These are phyloP conservation scores for Euplexia lucipara DNA, from an alignment of 2,888 invertebrate genomes.

Conservation along the genomic window DNA sequence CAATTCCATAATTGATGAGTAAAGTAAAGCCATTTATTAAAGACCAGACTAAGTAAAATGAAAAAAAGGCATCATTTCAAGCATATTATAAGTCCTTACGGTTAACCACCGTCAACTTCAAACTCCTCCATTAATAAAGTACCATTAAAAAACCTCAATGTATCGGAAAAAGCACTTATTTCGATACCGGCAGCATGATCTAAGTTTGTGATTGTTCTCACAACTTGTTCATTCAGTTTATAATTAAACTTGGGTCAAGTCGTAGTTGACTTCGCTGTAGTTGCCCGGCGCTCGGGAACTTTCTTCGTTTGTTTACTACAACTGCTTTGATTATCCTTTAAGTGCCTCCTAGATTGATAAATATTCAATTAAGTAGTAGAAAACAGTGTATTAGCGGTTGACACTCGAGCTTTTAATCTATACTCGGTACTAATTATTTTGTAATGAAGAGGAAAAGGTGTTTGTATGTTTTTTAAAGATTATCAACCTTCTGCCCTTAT, in stretches of 20 bases:
- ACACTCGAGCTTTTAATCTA: conserved; percentile 14
- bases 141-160: conserved; percentile 52
- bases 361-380: conserved; percentile 68
- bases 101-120: neutral
- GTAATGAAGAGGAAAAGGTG: neutral
- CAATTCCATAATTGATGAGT: neutral
- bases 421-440: too few species aligned
- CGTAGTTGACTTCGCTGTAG: conserved; percentile 81
- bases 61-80: too few species aligned
- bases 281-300: conserved; percentile 76
- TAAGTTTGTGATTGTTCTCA: conserved; percentile 82
- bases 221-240: conserved; percentile 85
- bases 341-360: conserved; percentile 78
- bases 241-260: conserved; percentile 89
- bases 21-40: neutral
- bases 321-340: conserved; percentile 80
- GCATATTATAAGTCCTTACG: neutral
- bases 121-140: neutral
- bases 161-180: conserved; percentile 69
- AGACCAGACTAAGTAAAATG: too few species aligned
- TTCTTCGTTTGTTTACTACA: conserved; percentile 84
- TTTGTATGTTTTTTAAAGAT: neutral
- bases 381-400: conserved; percentile 44
- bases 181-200: conserved; percentile 75
- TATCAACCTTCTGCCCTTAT: too few species aligned